A percentile compares a stretch with the other conserved stretches of the same genome.
Conservation (phyloP, 1,140 invertebrate genomes). For the Harpegnathos saltator region DNA sequence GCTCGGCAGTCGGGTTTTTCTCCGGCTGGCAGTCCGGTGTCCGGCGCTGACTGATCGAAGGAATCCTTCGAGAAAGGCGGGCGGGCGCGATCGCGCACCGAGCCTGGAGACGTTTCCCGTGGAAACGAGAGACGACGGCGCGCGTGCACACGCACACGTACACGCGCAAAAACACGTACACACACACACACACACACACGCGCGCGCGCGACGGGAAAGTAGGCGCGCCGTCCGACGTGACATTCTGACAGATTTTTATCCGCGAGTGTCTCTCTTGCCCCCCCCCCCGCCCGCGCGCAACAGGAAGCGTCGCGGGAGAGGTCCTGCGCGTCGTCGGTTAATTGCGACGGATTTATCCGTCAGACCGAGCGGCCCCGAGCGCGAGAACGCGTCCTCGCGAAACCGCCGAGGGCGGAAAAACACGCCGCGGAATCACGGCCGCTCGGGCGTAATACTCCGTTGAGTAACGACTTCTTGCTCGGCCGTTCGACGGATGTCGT, state of each 20-base stretch:
- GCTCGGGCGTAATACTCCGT: too few species aligned
- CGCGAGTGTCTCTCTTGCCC: too few species aligned
- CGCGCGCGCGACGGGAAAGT: constrained; percentile 55
- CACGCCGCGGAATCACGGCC: too few species aligned
- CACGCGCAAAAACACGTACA: too few species aligned
- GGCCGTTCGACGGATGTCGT: not conserved
- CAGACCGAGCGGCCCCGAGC: not conserved
- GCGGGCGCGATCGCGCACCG: constrained; percentile 9
- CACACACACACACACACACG: not conserved
- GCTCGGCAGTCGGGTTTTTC: constrained; percentile 74
- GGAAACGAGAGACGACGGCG: constrained; percentile 26
- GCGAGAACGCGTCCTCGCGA: not conserved
- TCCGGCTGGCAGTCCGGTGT: constrained; percentile 60
- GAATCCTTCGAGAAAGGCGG: constrained; percentile 65
- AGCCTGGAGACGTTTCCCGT: constrained; percentile 16
- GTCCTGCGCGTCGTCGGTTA: constrained; percentile 29
- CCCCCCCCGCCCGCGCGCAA: not conserved
- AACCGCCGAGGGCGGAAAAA: not conserved
- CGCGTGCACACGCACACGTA: not conserved
- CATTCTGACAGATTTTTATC: constrained; percentile 70
- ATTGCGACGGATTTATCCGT: constrained; percentile 43
- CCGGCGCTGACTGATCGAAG: constrained; percentile 65
- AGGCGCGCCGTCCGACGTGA: constrained; percentile 41
- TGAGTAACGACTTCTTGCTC: constrained; percentile 7
- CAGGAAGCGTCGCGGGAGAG: constrained; percentile 37